Percentiles rank a stretch among this genome's conserved stretches.
Evolutionary conservation across 2,888 invertebrate species (phyloP).

Genomic region (Netelia melanura): DNA sequence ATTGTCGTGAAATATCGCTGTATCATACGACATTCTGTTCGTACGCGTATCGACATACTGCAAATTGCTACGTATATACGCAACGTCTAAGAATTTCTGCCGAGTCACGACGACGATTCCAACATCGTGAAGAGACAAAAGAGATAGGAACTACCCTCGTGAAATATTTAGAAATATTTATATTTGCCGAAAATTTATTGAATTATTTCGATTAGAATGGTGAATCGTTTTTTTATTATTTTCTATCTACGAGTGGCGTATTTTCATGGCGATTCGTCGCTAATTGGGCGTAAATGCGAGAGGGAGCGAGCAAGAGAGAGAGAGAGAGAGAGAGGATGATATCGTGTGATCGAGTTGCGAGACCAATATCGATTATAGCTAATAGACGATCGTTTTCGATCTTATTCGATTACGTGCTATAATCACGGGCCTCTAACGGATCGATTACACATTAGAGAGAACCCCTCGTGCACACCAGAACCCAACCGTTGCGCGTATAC

Average conservation of each 20-base stretch:
- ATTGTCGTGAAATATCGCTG: constrained; percentile 23
- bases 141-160: no score
- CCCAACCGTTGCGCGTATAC: constrained; percentile 42
- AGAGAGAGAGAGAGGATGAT: constrained; percentile 24
- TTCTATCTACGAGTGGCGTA: background rate
- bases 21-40: no score
- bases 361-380: constrained; percentile 80
- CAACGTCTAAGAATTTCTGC: no score
- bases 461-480: constrained; percentile 48
- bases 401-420: constrained; percentile 81
- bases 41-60: no score
- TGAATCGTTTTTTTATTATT: background rate
- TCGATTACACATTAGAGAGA: constrained; percentile 77
- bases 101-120: constrained; percentile 38
- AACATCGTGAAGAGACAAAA: background rate
- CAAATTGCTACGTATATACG: no score
- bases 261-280: background rate
- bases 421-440: constrained; percentile 79
- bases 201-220: background rate
- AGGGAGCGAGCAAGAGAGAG: constrained; percentile 1
- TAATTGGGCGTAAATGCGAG: background rate
- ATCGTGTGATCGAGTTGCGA: constrained; percentile 37
- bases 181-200: no score
- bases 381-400: constrained; percentile 80
- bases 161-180: no score